phyloP scores from a whole-genome alignment of 2,797 vertebrate species.

The Pseudochaenichthys georgianus region DNA sequence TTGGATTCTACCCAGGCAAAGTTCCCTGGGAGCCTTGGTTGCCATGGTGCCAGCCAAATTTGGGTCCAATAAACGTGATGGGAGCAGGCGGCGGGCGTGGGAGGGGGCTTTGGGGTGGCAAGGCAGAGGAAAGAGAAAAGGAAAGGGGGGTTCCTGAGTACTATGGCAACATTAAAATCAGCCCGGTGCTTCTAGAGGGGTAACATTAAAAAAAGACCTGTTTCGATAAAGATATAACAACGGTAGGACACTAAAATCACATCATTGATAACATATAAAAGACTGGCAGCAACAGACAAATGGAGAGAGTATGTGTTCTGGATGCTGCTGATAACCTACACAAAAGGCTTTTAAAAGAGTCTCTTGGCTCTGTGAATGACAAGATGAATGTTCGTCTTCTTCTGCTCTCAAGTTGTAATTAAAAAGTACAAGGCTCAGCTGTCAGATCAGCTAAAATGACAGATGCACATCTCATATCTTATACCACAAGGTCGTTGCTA shows the following conservation, averaged over 20 bases:
- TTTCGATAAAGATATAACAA: slow-evolving; percentile 22
- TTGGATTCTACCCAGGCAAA: slow-evolving; percentile 84
- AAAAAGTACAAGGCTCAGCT: slow-evolving; percentile 49
- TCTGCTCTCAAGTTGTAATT: slow-evolving; percentile 32
- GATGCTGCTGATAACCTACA: slow-evolving; percentile 57
- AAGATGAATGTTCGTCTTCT: slow-evolving; percentile 26
- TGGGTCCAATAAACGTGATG: slow-evolving; percentile 81
- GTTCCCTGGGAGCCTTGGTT: slow-evolving; percentile 84
- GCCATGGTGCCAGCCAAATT: slow-evolving; percentile 87
- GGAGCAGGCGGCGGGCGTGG: slow-evolving; percentile 70
- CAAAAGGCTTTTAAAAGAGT: slow-evolving; percentile 53
- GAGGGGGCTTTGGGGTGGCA: slow-evolving; percentile 62
- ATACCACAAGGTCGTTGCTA: slow-evolving; percentile 49
- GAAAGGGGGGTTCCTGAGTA: slow-evolving; percentile 41
- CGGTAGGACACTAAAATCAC: slow-evolving; percentile 28
- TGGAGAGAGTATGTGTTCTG: slow-evolving; percentile 18
- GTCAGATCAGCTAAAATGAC: slow-evolving; percentile 56
- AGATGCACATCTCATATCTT: slow-evolving; percentile 41
- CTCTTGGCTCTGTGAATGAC: slow-evolving; percentile 37
- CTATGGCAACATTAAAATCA: slow-evolving; percentile 62
- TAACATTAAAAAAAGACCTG: slow-evolving; percentile 37
- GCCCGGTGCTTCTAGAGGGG: slow-evolving; percentile 29
- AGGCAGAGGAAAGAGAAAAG: slow-evolving; percentile 46
- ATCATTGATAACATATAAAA: slow-evolving; percentile 44
- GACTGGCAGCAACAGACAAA: slow-evolving; percentile 14